phyloP scores from a whole-genome alignment of 2,888 invertebrate species.

The Andrena camellia region DNA sequence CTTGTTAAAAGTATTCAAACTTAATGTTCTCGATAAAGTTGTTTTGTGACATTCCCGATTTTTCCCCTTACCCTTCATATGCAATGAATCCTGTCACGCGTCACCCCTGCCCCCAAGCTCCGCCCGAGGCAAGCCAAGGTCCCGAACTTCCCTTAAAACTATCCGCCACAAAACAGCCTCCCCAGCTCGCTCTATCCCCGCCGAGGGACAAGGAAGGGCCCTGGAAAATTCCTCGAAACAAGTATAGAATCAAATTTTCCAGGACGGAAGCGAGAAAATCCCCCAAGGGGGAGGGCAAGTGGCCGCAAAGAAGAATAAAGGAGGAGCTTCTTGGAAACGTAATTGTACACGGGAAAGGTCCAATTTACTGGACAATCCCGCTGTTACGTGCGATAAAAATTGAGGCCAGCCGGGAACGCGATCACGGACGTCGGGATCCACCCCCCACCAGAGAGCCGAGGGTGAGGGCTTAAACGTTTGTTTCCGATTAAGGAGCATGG shows the following conservation, averaged over 20 bases:
- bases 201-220: neutral
- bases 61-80: too few species aligned
- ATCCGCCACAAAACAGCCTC: too few species aligned
- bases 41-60: too few species aligned
- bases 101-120: too few species aligned
- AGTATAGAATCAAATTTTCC: conserved; percentile 42
- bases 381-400: conserved; percentile 49
- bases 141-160: too few species aligned
- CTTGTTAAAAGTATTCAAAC: too few species aligned
- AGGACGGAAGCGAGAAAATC: conserved; percentile 50
- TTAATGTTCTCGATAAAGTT: too few species aligned
- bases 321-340: conserved; percentile 10
- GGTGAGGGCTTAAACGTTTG: conserved; percentile 41
- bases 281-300: neutral
- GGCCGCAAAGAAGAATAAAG: neutral
- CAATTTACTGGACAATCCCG: conserved; percentile 46
- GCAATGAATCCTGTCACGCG: too few species aligned
- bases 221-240: neutral
- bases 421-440: neutral
- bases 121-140: too few species aligned
- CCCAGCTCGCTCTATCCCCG: neutral
- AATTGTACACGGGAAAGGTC: conserved; percentile 42
- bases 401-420: conserved; percentile 18
- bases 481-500: conserved; percentile 60
- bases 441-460: neutral